phyloP scores from a whole-genome alignment of 2,113 vertebrate genomes.

The Tragelaphus imberbis region DNA sequence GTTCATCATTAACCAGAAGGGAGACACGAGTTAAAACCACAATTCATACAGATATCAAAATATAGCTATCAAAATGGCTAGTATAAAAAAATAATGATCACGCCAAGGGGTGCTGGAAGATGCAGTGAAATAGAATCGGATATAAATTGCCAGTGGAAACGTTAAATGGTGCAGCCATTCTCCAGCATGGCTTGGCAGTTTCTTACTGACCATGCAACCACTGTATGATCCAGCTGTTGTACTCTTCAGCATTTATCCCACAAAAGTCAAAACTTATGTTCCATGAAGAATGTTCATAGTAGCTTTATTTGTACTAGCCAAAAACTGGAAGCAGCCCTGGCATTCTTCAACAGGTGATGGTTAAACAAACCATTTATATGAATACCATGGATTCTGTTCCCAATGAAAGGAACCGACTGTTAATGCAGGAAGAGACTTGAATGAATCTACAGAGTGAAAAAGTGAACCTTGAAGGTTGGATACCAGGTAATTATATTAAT shows the following conservation, averaged over 20 bases:
- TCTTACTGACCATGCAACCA: not conserved
- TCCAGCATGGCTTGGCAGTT: not conserved
- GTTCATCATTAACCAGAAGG: not conserved
- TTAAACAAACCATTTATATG: not conserved
- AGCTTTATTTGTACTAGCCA: not conserved
- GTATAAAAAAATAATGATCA: not conserved
- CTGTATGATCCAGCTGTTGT: not conserved
- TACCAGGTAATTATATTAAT: not conserved
- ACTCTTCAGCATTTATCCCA: not conserved
- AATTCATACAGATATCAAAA: not conserved
- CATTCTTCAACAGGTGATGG: not conserved
- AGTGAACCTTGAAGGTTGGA: not conserved
- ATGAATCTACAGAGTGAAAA: not conserved
- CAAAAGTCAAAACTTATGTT: not conserved
- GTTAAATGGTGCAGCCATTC: not conserved
- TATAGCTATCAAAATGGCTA: not conserved
- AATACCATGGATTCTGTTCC: not conserved
- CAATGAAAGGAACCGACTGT: not conserved
- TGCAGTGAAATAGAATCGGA: not conserved
- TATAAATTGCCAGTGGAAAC: not conserved
- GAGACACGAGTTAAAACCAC: not conserved
- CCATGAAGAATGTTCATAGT: not conserved
- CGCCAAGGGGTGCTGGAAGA: not conserved
- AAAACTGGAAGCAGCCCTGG: not conserved
- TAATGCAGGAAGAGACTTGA: not conserved